Conservation (phyloP, 2,888 invertebrate species). For the Myopa tessellatipennis region DNA sequence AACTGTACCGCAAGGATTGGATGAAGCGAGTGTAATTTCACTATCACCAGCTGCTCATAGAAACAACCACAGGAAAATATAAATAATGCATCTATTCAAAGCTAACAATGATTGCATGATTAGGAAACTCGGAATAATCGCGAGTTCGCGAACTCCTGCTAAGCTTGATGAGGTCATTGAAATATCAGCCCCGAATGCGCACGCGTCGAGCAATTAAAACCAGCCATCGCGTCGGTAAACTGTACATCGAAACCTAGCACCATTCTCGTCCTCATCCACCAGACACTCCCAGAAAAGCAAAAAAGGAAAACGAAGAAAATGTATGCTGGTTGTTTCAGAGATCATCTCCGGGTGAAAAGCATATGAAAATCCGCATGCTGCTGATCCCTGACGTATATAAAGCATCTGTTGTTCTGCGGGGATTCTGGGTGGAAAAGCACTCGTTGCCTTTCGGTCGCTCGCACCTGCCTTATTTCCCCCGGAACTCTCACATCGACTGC, state of each 20-base stretch:
- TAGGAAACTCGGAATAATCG: conserved; percentile 9
- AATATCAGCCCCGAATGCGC: conserved; percentile 8
- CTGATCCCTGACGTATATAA: too few species aligned
- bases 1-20: too few species aligned
- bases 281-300: not conserved
- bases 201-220: conserved; percentile 2
- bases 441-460: not conserved
- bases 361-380: not conserved
- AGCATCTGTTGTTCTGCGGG: not conserved
- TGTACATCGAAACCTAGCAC: not conserved
- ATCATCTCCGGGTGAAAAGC: not conserved
- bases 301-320: not conserved
- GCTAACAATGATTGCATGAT: not conserved
- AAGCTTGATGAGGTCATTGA: not conserved
- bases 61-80: too few species aligned
- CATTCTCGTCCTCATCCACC: not conserved
- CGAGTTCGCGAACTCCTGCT: not conserved
- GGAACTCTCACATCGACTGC: conserved; percentile 1
- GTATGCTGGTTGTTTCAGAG: not conserved
- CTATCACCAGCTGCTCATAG: too few species aligned
- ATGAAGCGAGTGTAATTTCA: too few species aligned
- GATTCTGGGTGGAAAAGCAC: conserved; percentile 13
- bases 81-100: not conserved
- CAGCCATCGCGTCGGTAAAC: conserved; percentile 1
- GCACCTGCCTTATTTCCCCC: conserved; percentile 31